A percentile compares a stretch with the other conserved stretches of the same genome.
These are phyloP conservation scores for Apamea anceps DNA, from an alignment of 2,888 invertebrate species.

Conservation along the genomic window DNA sequence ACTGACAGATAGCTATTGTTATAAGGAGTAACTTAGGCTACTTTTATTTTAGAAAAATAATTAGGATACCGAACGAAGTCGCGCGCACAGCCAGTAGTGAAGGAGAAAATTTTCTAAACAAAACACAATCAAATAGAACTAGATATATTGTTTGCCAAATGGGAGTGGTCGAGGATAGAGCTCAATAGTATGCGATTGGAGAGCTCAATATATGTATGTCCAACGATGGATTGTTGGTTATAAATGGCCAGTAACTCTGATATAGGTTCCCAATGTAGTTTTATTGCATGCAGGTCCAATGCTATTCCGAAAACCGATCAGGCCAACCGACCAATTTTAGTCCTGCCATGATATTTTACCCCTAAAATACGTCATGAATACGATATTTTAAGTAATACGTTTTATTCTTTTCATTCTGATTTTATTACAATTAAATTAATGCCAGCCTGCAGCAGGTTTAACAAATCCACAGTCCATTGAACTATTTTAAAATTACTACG, in stretches of 20 bases:
- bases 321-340: neutral
- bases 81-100: too few species aligned
- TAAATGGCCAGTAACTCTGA: slow-evolving; percentile 9
- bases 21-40: too few species aligned
- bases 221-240: neutral
- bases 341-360: neutral
- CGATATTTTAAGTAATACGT: neutral
- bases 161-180: neutral
- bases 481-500: slow-evolving; percentile 44
- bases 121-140: neutral
- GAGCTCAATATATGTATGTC: neutral
- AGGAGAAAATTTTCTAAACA: neutral
- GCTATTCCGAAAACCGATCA: neutral
- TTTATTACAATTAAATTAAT: slow-evolving; percentile 16
- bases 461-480: slow-evolving; percentile 2
- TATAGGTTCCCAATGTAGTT: neutral
- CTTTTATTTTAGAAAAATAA: too few species aligned
- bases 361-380: neutral
- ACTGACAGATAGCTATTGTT: too few species aligned
- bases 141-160: neutral
- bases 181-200: neutral
- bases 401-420: neutral
- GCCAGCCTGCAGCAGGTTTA: slow-evolving; percentile 2
- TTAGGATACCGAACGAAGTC: too few species aligned
- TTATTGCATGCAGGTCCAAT: neutral